phyloP scores from a whole-genome alignment of 2,797 vertebrate species.

The Melanotaenia boesemani region DNA sequence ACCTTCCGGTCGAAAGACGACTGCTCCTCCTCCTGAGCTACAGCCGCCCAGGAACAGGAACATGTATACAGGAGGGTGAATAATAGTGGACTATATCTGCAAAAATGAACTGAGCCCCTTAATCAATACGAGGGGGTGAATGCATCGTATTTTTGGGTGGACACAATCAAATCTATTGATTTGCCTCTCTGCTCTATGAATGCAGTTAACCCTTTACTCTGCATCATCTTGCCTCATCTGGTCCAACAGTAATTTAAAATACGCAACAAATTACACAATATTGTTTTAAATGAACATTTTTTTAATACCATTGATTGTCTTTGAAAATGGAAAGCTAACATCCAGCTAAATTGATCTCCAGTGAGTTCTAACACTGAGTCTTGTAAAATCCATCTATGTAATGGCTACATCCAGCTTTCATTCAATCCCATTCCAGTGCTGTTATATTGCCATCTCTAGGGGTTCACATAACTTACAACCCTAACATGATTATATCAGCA shows the following conservation, averaged over 20 bases:
- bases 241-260: constrained; percentile 16
- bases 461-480: constrained; percentile 55
- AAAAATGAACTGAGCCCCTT: constrained; percentile 47
- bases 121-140: constrained; percentile 64
- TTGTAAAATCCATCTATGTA: constrained; percentile 23
- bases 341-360: constrained; percentile 34
- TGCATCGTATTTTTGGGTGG: constrained; percentile 67
- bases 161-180: constrained; percentile 71
- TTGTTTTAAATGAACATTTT: constrained; percentile 25
- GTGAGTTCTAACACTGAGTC: constrained; percentile 38
- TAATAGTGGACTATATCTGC: constrained; percentile 46
- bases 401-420: constrained; percentile 28
- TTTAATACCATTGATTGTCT: constrained; percentile 16
- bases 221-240: constrained; percentile 22
- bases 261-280: constrained; percentile 26
- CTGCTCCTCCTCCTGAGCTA: no score
- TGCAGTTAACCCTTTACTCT: constrained; percentile 58
- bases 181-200: constrained; percentile 32
- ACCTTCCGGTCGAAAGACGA: no score
- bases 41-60: no score
- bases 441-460: constrained; percentile 51
- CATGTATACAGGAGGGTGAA: neutral
- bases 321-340: constrained; percentile 44
- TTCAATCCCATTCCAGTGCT: constrained; percentile 53
- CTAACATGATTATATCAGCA: constrained; percentile 74